Conservation (phyloP, 2,113 vertebrate species). For the Lepisosteus oculatus region DNA sequence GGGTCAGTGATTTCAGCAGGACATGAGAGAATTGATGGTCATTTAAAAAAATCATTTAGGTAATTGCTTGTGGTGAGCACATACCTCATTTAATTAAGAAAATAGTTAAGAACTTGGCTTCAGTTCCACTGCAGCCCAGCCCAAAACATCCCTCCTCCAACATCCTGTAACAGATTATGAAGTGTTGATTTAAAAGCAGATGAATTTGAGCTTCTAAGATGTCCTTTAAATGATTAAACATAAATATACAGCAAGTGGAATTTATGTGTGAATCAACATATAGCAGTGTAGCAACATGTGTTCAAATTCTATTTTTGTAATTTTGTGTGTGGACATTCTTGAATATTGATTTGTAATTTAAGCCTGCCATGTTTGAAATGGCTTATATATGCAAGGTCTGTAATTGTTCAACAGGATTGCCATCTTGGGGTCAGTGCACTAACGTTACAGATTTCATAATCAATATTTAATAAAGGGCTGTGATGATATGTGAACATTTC, state of each 20-base stretch:
- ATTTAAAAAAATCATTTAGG: background rate
- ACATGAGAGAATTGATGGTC: background rate
- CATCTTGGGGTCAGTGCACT: background rate
- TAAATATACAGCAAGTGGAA: background rate
- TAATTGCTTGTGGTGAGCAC: background rate
- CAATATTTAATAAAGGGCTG: constrained; percentile 15
- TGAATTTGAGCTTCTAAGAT: background rate
- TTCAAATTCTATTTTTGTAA: too few species aligned
- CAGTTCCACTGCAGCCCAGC: too few species aligned
- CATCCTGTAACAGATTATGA: background rate
- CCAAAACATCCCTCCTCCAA: background rate
- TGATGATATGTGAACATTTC: background rate
- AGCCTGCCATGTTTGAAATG: background rate
- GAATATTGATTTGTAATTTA: constrained; percentile 5
- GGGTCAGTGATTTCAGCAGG: background rate
- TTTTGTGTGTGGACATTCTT: background rate
- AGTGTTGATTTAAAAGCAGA: background rate
- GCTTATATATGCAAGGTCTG: background rate
- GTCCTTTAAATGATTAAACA: background rate
- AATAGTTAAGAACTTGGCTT: background rate
- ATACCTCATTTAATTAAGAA: background rate
- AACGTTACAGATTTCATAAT: constrained; percentile 6
- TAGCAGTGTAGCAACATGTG: too few species aligned
- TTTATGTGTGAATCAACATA: too few species aligned
- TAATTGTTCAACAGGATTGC: background rate